Conservation (phyloP, 2,888 invertebrate genomes). For the Odontomyia ornata region DNA sequence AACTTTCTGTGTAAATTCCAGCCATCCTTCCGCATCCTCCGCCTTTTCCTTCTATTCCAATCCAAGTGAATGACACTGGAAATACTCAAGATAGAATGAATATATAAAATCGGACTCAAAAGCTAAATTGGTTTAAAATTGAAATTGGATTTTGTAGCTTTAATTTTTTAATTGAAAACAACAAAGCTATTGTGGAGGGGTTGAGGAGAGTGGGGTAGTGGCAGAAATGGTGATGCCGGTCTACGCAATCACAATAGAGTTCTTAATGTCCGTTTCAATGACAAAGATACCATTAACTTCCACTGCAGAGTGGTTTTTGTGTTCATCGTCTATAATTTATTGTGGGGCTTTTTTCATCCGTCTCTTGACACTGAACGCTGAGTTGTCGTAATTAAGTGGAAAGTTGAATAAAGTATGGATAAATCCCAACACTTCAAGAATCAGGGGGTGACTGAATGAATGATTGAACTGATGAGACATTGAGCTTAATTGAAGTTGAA, state of each 20-base stretch:
- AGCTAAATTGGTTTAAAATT: constrained; percentile 53
- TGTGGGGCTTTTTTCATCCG: background rate
- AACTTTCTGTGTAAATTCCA: background rate
- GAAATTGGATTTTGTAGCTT: constrained; percentile 51
- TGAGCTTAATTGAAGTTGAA: constrained; percentile 30
- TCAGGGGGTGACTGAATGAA: background rate
- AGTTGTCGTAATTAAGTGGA: constrained; percentile 27
- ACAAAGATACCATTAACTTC: constrained; percentile 8
- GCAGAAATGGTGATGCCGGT: background rate
- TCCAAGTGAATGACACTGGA: background rate
- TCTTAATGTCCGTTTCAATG: constrained; percentile 8
- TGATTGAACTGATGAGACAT: background rate
- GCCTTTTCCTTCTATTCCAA: background rate
- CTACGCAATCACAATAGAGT: constrained; percentile 6
- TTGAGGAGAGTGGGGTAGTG: constrained; percentile 20
- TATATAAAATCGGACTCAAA: constrained; percentile 49
- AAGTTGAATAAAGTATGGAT: constrained; percentile 8
- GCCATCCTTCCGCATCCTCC: constrained; percentile 35
- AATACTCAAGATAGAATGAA: constrained; percentile 44
- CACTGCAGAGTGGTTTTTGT: background rate
- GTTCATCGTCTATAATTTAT: background rate
- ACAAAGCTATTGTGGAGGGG: too few relatives aligned
- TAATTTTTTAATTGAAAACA: constrained; percentile 45
- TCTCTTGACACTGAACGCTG: background rate
- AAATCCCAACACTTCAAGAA: background rate